Percentiles rank a stretch among this genome's conserved stretches.
Conservation (phyloP, 1,140 invertebrate species). For the Teleogryllus occipitalis region DNA sequence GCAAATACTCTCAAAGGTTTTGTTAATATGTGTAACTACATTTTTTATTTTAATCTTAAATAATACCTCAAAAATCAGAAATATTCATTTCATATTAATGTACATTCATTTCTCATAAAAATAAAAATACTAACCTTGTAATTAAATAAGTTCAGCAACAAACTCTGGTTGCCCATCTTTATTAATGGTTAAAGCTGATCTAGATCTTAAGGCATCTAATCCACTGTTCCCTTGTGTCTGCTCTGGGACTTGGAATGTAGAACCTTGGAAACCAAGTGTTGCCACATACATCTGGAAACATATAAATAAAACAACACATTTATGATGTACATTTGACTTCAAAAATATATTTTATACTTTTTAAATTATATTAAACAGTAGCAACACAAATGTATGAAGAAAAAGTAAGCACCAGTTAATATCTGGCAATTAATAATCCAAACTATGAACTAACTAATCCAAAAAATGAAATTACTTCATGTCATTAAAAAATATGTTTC, state of each 20-base stretch:
- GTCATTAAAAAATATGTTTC: no score
- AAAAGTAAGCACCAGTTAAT: background rate
- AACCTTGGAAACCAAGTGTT: slow-evolving; percentile 57
- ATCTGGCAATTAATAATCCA: background rate
- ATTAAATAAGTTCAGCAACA: slow-evolving; percentile 53
- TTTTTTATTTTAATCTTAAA: no score
- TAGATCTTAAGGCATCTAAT: slow-evolving; percentile 29
- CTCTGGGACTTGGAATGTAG: slow-evolving; percentile 59
- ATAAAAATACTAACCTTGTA: background rate
- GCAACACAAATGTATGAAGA: background rate
- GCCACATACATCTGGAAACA: slow-evolving; percentile 53
- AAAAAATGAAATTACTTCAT: background rate
- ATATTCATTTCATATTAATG: no score
- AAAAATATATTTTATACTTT: no score
- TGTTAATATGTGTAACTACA: no score
- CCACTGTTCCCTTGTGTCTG: slow-evolving; percentile 23
- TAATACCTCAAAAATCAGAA: no score
- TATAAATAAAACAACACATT: slow-evolving; percentile 8
- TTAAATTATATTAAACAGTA: no score
- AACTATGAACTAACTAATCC: background rate
- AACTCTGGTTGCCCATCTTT: slow-evolving; percentile 58
- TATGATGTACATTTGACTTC: background rate
- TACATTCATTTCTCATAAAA: no score
- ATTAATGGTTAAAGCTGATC: slow-evolving; percentile 40
- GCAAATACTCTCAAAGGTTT: no score